phyloP scores from a whole-genome alignment of 2,113 vertebrate genomes.

The Chloropsis hardwickii region DNA sequence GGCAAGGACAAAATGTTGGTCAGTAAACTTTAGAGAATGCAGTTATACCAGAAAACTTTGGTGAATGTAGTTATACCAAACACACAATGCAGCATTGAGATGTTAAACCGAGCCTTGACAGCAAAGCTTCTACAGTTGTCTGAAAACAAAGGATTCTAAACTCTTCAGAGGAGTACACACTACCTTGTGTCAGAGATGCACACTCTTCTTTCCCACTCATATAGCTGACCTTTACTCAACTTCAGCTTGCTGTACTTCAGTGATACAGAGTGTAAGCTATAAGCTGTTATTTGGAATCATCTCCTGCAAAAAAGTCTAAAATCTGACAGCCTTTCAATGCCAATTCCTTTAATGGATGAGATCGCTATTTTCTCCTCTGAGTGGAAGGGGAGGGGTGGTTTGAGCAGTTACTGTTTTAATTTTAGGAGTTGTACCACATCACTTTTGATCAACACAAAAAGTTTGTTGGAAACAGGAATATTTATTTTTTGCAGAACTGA shows the following conservation, averaged over 20 bases:
- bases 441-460: background rate
- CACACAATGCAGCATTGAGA: background rate
- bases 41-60: background rate
- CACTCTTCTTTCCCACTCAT: background rate
- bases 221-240: background rate
- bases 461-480: background rate
- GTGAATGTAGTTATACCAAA: background rate
- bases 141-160: background rate
- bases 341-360: background rate
- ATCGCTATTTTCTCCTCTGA: background rate
- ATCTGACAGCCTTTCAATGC: background rate
- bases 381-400: background rate
- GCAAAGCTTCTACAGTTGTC: background rate
- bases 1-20: background rate
- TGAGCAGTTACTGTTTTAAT: background rate
- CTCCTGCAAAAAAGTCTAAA: background rate
- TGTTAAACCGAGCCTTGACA: background rate
- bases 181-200: background rate
- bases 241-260: background rate
- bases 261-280: background rate
- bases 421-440: background rate
- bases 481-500: conserved; percentile 1
- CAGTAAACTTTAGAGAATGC: background rate
- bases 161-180: background rate
- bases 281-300: background rate